A percentile compares a stretch with the other conserved stretches of the same genome.
Evolutionary conservation across 2,888 invertebrate genomes (phyloP).

Genomic region (Drosophila merina): DNA sequence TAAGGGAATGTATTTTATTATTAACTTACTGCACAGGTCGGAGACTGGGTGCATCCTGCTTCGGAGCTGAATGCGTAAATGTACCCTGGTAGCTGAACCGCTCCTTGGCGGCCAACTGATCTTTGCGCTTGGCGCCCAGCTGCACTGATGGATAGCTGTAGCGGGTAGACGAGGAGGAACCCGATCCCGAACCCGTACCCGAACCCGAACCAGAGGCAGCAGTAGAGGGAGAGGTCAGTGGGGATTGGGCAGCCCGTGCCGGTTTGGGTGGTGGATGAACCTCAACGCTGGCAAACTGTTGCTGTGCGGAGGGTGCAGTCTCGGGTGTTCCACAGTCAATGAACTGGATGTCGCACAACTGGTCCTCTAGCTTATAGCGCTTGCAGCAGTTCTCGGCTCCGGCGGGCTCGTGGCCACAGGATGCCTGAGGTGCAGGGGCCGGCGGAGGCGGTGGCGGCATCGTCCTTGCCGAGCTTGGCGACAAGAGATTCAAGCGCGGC

Average conservation of each 20-base stretch:
- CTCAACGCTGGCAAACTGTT: slow-evolving; percentile 83
- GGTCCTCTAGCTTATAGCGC: slow-evolving; percentile 90
- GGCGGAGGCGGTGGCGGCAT: slow-evolving; percentile 51
- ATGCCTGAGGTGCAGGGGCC: slow-evolving; percentile 4
- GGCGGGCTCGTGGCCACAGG: slow-evolving; percentile 74
- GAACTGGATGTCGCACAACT: slow-evolving; percentile 90
- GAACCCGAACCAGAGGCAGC: slow-evolving; percentile 54
- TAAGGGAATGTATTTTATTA: not conserved
- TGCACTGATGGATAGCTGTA: slow-evolving; percentile 84
- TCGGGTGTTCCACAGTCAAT: slow-evolving; percentile 92
- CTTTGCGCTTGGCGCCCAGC: slow-evolving; percentile 82
- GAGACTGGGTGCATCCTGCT: slow-evolving; percentile 31
- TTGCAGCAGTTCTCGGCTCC: slow-evolving; percentile 86
- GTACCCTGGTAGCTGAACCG: slow-evolving; percentile 84
- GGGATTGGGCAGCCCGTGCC: slow-evolving; percentile 49
- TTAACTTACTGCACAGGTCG: slow-evolving; percentile 29
- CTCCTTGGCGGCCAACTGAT: slow-evolving; percentile 81
- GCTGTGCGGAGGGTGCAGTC: slow-evolving; percentile 83
- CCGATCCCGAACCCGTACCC: slow-evolving; percentile 39
- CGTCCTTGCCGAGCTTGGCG: slow-evolving; percentile 76
- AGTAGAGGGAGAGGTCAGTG: slow-evolving; percentile 29
- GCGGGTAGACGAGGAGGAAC: slow-evolving; percentile 45
- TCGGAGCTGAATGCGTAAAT: slow-evolving; percentile 42
- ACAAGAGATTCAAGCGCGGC: slow-evolving; percentile 84
- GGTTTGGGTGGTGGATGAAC: slow-evolving; percentile 83